These are phyloP conservation scores for Centropus unirufus DNA, from an alignment of 2,113 vertebrate species.

Conservation along the genomic window DNA sequence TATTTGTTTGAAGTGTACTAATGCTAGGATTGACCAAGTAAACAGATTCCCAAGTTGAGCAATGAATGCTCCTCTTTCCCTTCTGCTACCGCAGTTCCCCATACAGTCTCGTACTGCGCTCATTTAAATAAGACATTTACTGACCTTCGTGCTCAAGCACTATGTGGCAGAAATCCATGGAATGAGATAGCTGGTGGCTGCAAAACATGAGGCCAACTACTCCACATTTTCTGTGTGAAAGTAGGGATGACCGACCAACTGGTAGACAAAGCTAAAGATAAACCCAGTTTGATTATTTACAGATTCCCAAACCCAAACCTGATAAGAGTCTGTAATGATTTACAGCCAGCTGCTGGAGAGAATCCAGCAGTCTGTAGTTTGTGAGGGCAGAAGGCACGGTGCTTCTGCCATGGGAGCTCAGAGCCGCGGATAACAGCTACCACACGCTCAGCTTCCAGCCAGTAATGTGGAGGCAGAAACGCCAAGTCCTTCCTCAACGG, in stretches of 20 bases:
- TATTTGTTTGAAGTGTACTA: background rate
- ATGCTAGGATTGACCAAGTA: background rate
- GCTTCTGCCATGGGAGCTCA: background rate
- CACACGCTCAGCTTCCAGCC: background rate
- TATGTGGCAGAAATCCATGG: fast-evolving
- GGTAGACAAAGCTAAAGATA: background rate
- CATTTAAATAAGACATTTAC: background rate
- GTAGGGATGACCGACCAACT: background rate
- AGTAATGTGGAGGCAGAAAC: background rate
- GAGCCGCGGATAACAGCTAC: background rate
- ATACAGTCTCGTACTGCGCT: background rate
- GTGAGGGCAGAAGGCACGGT: background rate
- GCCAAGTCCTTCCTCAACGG: background rate
- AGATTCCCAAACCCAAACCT: slow-evolving; percentile 3
- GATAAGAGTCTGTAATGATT: slow-evolving; percentile 42
- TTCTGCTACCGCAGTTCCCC: background rate
- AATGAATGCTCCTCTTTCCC: background rate
- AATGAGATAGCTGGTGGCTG: background rate
- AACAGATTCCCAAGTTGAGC: background rate
- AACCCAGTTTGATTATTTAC: slow-evolving; percentile 46
- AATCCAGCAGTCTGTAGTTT: background rate
- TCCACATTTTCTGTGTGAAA: background rate
- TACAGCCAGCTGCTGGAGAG: slow-evolving; percentile 8
- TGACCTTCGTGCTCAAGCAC: background rate
- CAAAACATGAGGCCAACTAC: background rate